Conservation (phyloP, 2,113 vertebrate genomes). For the Leuciscus idus region DNA sequence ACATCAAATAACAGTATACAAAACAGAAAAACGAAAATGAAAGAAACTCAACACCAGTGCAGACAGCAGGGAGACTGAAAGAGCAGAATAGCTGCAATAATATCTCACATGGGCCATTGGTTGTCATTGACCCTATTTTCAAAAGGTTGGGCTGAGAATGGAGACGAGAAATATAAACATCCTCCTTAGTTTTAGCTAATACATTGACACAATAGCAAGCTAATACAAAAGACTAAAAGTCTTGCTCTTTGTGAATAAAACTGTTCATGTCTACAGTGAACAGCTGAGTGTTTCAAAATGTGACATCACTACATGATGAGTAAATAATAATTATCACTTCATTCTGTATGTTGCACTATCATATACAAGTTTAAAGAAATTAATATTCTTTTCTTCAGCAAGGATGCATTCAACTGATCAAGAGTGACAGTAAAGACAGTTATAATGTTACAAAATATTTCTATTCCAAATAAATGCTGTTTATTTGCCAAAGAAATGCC, state of each 20-base stretch:
- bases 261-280: neutral
- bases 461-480: neutral
- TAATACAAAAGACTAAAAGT: no score
- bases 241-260: no score
- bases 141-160: neutral
- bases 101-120: neutral
- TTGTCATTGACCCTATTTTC: neutral
- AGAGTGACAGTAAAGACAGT: neutral
- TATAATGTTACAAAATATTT: neutral
- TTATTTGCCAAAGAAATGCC: neutral
- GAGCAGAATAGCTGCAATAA: neutral
- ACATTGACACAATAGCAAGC: no score
- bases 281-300: neutral
- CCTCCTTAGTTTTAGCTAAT: no score
- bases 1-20: slow-evolving; percentile 25
- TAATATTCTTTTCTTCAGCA: neutral
- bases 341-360: neutral
- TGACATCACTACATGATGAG: neutral
- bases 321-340: neutral
- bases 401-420: neutral
- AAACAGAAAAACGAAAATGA: neutral
- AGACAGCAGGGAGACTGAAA: neutral
- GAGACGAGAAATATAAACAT: no score
- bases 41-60: neutral
- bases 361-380: neutral